These are phyloP conservation scores for Salmo trutta DNA, from an alignment of 2,797 vertebrate genomes.

Conservation along the genomic window DNA sequence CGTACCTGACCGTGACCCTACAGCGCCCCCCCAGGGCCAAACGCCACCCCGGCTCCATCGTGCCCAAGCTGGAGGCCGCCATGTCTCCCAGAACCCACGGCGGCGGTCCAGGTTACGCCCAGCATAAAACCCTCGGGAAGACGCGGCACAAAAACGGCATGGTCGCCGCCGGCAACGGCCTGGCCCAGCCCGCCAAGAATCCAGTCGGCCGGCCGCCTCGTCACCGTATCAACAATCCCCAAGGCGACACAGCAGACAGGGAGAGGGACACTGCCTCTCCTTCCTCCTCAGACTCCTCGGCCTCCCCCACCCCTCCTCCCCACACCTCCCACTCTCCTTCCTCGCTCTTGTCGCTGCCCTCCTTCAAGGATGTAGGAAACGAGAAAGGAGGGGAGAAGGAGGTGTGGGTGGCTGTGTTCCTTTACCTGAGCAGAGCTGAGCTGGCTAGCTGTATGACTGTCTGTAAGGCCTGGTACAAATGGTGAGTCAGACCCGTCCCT, in stretches of 20 bases:
- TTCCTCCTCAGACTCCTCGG: conserved; percentile 63
- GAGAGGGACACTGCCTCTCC: conserved; percentile 57
- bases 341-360: conserved; percentile 70
- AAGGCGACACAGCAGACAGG: conserved; percentile 31
- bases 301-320: conserved; percentile 43
- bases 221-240: conserved; percentile 52
- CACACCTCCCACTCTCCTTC: conserved; percentile 62
- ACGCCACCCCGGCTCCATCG: conserved; percentile 86
- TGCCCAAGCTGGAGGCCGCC: conserved; percentile 93
- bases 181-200: conserved; percentile 59
- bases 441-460: conserved; percentile 97
- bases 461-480: conserved; percentile 99
- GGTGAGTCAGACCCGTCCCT: conserved; percentile 76
- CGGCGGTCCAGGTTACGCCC: conserved; percentile 62
- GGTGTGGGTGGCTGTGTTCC: conserved; percentile 97
- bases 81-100: conserved; percentile 74
- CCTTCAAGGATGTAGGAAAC: conserved; percentile 83
- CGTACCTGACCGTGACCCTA: conserved; percentile 94
- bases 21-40: conserved; percentile 87
- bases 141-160: conserved; percentile 64
- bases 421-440: conserved; percentile 87
- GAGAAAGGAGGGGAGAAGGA: conserved; percentile 90
- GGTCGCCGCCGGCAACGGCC: conserved; percentile 56
- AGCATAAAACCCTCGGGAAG: conserved; percentile 81
- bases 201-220: conserved; percentile 53